A percentile compares a stretch with the other conserved stretches of the same genome.
Evolutionary conservation across 2,797 vertebrate species (phyloP).

Genomic region (Gouania willdenowi): DNA sequence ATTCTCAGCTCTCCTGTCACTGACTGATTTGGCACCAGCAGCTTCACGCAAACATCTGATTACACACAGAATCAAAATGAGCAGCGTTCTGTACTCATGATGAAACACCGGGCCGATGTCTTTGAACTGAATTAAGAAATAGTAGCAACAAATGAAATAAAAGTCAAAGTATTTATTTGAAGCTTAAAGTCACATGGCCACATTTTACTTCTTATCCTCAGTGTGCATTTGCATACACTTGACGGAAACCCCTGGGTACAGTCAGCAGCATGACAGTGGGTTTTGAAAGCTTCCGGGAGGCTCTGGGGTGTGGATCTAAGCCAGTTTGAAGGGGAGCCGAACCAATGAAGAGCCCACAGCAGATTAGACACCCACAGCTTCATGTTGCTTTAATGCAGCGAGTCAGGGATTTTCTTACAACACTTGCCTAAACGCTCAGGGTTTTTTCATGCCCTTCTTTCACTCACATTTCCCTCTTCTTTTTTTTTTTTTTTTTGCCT

Average conservation of each 20-base stretch:
- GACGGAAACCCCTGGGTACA: conserved; percentile 65
- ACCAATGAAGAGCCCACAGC: conserved; percentile 76
- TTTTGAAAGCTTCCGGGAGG: conserved; percentile 72
- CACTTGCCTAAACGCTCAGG: conserved; percentile 58
- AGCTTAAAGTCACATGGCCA: conserved; percentile 42
- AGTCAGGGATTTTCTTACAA: conserved; percentile 76
- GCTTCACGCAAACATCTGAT: conserved; percentile 55
- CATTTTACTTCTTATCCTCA: conserved; percentile 46
- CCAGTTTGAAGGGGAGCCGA: conserved; percentile 75
- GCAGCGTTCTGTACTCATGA: too few relatives aligned
- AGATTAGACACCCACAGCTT: conserved; percentile 82
- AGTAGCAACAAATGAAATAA: conserved; percentile 28
- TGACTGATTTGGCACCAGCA: too few relatives aligned
- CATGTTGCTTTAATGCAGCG: conserved; percentile 77
- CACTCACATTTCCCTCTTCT: conserved; percentile 37
- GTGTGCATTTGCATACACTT: conserved; percentile 59
- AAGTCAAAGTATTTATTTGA: conserved; percentile 14
- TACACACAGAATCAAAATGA: conserved; percentile 35
- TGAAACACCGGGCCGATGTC: conserved; percentile 27
- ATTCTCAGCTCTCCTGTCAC: too few relatives aligned
- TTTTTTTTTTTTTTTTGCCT: conserved; percentile 44
- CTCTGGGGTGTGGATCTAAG: conserved; percentile 78
- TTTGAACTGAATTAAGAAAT: conserved; percentile 46
- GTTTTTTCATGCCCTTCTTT: conserved; percentile 58
- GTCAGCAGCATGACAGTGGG: conserved; percentile 71